Evolutionary conservation across 1,140 invertebrate species (phyloP), one percentile per base, ranked within the genome.

Genomic region (Eumaeus atala): DNA sequence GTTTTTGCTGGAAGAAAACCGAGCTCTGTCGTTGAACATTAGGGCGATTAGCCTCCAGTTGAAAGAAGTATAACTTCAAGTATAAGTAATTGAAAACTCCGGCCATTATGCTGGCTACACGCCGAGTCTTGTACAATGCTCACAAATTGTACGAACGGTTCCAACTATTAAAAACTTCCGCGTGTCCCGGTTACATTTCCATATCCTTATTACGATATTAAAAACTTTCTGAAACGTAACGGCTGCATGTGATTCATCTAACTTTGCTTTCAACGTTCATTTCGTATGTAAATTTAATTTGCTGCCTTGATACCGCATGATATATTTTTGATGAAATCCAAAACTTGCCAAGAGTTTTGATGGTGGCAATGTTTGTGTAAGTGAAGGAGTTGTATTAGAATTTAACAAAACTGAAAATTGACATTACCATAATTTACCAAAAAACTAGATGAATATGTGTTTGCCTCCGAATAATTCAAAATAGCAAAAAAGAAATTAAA

Each of bases 201-300:
- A 44, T 44, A 44, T 44, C 40, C 14, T 44, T 44, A 44, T 37
- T 10, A 10, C 11, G n/a, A 10, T 44, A 44, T 44, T 16, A 16
- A 44, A 44, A 44, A 44, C 14, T 44, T 44, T 17, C 9, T 28
- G 6, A 28, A 28, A 28, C n/a, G 40, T 10, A 9, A 14, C 40
- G 14, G 40, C 40, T 44, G 40, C 40, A 16, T 17, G 14, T 16
- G 40, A 44, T 44, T 14, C 10, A 9, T 16, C 10, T 44, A 28
- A 28, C 21, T 28, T 28, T 28, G 21, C 21, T 14, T 11, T 40
- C 38, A n/a, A 40, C 40, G 40, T 44, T 44, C 40, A 44, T 44
- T 44, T 44, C 8, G 14, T 44, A 44, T 44, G 40, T 44, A 44
- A 44, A 44, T 44, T 44, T 44, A 44, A 44, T 44, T 44, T 44